These are phyloP conservation scores for Antennarius striatus DNA, from an alignment of 2,113 vertebrate genomes.

Conservation along the genomic window DNA sequence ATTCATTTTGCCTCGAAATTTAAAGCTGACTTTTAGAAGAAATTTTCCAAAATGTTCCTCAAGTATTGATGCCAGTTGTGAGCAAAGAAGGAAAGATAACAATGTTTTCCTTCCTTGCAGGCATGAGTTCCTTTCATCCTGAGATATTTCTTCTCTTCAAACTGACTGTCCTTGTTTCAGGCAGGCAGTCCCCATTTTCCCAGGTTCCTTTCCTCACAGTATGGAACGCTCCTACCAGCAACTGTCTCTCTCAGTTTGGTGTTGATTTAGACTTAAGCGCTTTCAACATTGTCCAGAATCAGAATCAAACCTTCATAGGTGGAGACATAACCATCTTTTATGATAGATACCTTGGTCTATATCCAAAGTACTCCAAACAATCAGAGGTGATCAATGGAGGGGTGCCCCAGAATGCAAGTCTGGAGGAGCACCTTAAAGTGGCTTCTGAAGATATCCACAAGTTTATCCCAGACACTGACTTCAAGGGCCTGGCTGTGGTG, in stretches of 20 bases:
- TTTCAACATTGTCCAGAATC: slow-evolving; percentile 86
- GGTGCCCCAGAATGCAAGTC: slow-evolving; percentile 90
- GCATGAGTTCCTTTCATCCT: slow-evolving; percentile 30
- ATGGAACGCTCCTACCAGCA: slow-evolving; percentile 89
- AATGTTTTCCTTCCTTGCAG: slow-evolving; percentile 31
- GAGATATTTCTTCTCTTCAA: slow-evolving; percentile 23
- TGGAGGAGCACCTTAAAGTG: slow-evolving; percentile 80
- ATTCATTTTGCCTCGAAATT: neutral
- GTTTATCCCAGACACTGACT: slow-evolving; percentile 71
- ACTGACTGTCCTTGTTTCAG: slow-evolving; percentile 25
- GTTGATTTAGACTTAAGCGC: slow-evolving; percentile 83
- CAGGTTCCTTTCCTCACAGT: slow-evolving; percentile 83
- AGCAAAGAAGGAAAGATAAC: neutral
- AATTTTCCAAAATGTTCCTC: neutral
- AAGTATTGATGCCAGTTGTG: too few relatives aligned
- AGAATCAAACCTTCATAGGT: slow-evolving; percentile 83
- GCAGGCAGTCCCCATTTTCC: slow-evolving; percentile 16
- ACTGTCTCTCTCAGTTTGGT: slow-evolving; percentile 71
- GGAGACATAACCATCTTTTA: slow-evolving; percentile 91
- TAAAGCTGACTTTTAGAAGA: neutral
- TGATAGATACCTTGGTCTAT: slow-evolving; percentile 78
- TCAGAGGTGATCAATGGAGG: slow-evolving; percentile 82
- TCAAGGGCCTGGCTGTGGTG: slow-evolving; percentile 85
- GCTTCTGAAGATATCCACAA: slow-evolving; percentile 69
- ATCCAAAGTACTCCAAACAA: slow-evolving; percentile 80